phyloP scores from a whole-genome alignment of 2,888 invertebrate species.

The Cryptus armator region DNA sequence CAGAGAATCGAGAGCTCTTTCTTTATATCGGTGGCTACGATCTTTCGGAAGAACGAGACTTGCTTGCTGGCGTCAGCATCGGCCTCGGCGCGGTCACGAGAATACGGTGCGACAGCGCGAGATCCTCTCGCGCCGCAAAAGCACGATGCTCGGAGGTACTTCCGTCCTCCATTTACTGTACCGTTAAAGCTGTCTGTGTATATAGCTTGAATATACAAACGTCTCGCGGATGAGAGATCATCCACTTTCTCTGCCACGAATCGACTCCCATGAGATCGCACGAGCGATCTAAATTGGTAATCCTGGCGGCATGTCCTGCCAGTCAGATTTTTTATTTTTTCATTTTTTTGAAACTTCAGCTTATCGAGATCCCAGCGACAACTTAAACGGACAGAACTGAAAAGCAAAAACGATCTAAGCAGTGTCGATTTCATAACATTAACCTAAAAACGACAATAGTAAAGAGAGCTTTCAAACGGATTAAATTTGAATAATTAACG shows the following conservation, averaged over 20 bases:
- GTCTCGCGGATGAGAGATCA: slow-evolving; percentile 27
- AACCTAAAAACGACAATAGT: too few species aligned
- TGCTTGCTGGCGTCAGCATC: slow-evolving; percentile 39
- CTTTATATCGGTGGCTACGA: slow-evolving; percentile 25
- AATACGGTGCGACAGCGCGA: slow-evolving; percentile 23
- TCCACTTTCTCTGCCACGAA: slow-evolving; percentile 55
- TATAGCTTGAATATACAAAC: not conserved
- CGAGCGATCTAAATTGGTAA: slow-evolving; percentile 41
- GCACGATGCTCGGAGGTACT: slow-evolving; percentile 36
- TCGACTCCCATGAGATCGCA: slow-evolving; percentile 7
- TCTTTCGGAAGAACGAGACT: slow-evolving; percentile 56
- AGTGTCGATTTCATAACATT: not conserved
- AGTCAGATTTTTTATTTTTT: slow-evolving; percentile 7
- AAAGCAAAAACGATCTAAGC: not conserved
- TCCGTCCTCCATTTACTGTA: slow-evolving; percentile 50
- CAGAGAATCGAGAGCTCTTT: slow-evolving; percentile 10
- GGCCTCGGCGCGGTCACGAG: slow-evolving; percentile 46
- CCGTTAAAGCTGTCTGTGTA: not conserved
- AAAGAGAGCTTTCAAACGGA: too few species aligned
- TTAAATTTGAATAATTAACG: too few species aligned
- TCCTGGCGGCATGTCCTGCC: not conserved
- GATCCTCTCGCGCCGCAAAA: slow-evolving; percentile 14
- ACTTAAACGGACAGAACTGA: not conserved
- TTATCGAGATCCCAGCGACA: not conserved
- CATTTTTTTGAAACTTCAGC: not conserved